A percentile compares a stretch with the other conserved stretches of the same genome.
Evolutionary conservation across 2,797 vertebrate genomes (phyloP).

Genomic region (Cynopterus sphinx): DNA sequence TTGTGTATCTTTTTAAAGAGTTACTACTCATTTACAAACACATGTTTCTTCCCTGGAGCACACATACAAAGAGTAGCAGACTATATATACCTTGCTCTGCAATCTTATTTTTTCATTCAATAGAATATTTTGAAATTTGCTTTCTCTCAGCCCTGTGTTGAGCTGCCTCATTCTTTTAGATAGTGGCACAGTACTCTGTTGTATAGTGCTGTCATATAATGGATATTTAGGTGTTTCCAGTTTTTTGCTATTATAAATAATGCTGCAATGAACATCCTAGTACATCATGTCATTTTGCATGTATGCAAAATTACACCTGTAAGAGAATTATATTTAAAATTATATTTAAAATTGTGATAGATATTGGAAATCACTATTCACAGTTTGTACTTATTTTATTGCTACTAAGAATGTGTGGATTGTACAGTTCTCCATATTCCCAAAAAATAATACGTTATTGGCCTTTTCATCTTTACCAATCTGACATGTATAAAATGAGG

Average conservation of each 20-base stretch:
- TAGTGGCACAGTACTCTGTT: no score
- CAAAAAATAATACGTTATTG: not conserved
- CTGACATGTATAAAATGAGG: not conserved
- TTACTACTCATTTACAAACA: not conserved
- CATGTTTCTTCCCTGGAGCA: not conserved
- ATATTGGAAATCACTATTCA: not conserved
- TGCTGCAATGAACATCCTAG: not conserved
- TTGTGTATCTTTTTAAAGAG: not conserved
- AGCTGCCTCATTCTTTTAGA: not conserved
- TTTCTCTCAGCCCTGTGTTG: not conserved
- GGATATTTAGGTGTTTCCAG: not conserved
- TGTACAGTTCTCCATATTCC: not conserved
- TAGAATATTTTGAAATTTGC: not conserved
- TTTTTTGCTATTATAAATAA: not conserved
- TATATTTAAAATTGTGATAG: not conserved
- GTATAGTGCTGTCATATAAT: no score
- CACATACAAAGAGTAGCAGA: accelerated
- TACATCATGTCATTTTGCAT: not conserved
- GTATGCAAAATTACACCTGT: not conserved
- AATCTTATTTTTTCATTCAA: not conserved
- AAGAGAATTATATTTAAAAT: not conserved
- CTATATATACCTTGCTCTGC: not conserved
- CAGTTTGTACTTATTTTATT: not conserved
- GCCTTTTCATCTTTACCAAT: not conserved
- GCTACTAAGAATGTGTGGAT: not conserved